Base-by-base conservation (phyloP, 2,888 invertebrate genomes). In the Catocala nupta region DNA sequence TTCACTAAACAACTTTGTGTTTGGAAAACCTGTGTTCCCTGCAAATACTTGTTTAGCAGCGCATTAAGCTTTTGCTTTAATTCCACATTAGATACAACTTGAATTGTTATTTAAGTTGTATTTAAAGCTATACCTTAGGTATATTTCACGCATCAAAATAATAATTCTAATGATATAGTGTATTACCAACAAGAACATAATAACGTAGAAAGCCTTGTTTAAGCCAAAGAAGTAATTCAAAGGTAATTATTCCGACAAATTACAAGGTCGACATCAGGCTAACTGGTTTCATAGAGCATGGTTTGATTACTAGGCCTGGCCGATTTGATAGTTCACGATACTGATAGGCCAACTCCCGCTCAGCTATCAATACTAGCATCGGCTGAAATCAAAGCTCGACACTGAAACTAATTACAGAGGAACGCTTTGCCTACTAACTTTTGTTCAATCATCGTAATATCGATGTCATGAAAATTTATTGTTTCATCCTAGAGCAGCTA, bases 341-440 rank as follows among this genome's bases (percentile, higher is more conserved):
- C 11, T 63, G 56, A 61, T 56, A 55, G 62, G 9, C 44, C 45
- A 42, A 53, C 50, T 54, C 34, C n/a, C 49, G 39, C 1, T 16
- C 54, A 39, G 13, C 55, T 34, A 59, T 51, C 58, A 43, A 56
- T 48, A 63, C 53, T 34, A 39, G 13, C 39, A 56, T 25, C 44
- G 25, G 33, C 33, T 51, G n/a, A 49, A 58, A 65, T 68, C 43
- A 34, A 66, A 59, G 61, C 58, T 50, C 62, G 43, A 51, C 45
- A 52, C 66, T 70, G 63, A 67, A 79, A 77, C 76, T 66, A 78
- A 83, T 78, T 74, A 75, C 68, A 75, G 51, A 70, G 71, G 56
- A 69, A 73, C 68, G 68, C 64, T 63, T 75, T 66, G 70, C 70
- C 67, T 68, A 52, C 48, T 51, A 59, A 42, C 66, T 67, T 62